These are phyloP conservation scores for Malthinus seriepunctatus DNA, from an alignment of 2,888 invertebrate species.

Conservation along the genomic window DNA sequence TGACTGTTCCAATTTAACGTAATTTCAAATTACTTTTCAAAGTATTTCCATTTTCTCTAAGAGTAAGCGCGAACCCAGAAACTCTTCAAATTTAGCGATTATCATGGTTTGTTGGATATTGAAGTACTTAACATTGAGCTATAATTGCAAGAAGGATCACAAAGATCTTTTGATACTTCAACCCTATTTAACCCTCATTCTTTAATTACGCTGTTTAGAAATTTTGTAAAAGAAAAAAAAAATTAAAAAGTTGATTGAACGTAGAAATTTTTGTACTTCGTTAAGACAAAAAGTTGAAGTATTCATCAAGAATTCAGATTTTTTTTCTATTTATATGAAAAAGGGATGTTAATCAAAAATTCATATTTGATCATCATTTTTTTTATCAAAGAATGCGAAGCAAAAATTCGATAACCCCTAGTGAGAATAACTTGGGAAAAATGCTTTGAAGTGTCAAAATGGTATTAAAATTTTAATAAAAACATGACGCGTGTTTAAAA, in stretches of 20 bases:
- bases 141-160: constrained; percentile 20
- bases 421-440: not conserved
- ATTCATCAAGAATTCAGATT: no score
- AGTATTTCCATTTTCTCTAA: constrained; percentile 47
- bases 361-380: constrained; percentile 3
- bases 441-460: not conserved
- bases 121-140: constrained; percentile 41
- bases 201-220: constrained; percentile 9
- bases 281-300: no score
- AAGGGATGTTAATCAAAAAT: not conserved
- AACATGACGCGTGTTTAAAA: no score
- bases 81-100: constrained; percentile 44
- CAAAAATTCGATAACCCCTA: not conserved
- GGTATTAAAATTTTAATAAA: no score
- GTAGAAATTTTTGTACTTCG: no score
- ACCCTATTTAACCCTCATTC: constrained; percentile 15
- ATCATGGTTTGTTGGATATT: constrained; percentile 45
- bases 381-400: constrained; percentile 3
- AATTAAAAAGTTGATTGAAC: no score
- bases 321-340: no score
- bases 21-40: constrained; percentile 51
- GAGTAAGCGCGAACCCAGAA: constrained; percentile 31
- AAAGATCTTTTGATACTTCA: constrained; percentile 23
- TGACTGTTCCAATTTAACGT: constrained; percentile 44
- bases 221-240: not conserved